phyloP scores from a whole-genome alignment of 2,797 vertebrate genomes.

The Hapalemur alaotrensis region DNA sequence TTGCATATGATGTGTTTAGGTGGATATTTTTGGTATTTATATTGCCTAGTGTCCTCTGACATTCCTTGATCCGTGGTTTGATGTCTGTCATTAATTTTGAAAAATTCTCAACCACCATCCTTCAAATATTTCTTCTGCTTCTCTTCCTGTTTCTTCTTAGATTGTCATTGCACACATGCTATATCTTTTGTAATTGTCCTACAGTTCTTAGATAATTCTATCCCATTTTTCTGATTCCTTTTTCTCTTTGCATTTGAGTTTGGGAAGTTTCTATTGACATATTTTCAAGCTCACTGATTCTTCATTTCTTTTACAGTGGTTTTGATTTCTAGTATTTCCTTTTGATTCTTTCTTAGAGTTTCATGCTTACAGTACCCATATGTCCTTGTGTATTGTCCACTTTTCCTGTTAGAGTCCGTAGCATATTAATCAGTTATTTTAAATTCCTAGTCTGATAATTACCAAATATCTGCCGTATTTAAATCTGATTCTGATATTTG shows the following conservation, averaged over 20 bases:
- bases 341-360: not conserved
- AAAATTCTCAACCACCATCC: not conserved
- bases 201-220: not conserved
- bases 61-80: not conserved
- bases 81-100: not conserved
- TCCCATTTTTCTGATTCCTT: not conserved
- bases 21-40: not conserved
- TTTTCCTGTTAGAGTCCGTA: not conserved
- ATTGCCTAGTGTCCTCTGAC: not conserved
- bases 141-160: not conserved
- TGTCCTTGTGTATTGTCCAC: not conserved
- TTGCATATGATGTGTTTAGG: not conserved
- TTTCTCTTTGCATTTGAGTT: not conserved
- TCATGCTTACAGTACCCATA: not conserved
- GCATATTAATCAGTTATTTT: not conserved
- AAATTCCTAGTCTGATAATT: not conserved
- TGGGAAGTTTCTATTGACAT: not conserved
- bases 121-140: not conserved
- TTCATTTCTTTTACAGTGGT: not conserved
- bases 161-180: not conserved
- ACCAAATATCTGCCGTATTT: not conserved
- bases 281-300: not conserved
- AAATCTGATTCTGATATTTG: not conserved
- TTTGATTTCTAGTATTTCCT: not conserved
- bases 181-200: not conserved